A percentile compares a stretch with the other conserved stretches of the same genome.
Evolutionary conservation across 2,797 vertebrate genomes (phyloP).

Genomic region (Megaceryle alcyon): DNA sequence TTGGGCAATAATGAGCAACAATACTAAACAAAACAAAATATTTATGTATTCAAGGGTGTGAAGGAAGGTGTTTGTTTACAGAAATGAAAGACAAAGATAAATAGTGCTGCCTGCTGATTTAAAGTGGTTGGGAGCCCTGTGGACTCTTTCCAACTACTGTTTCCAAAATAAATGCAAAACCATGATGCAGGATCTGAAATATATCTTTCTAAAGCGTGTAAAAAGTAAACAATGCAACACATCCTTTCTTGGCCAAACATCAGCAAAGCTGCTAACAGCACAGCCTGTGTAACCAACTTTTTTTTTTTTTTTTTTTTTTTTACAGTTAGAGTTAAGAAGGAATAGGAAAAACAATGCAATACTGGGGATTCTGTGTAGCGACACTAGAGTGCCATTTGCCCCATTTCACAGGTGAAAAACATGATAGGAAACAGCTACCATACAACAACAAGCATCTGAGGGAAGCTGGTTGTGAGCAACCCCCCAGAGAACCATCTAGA

Average conservation of each 20-base stretch:
- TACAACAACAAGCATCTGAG: fast-evolving
- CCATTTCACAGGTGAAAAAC: neutral
- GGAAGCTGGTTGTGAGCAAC: neutral
- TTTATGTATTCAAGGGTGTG: conserved; percentile 7
- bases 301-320: neutral
- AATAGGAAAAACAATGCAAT: neutral
- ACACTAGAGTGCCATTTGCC: neutral
- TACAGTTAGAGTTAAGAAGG: neutral
- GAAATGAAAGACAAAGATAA: conserved; percentile 55
- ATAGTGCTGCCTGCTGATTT: conserved; percentile 47
- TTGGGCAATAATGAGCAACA: neutral
- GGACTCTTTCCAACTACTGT: conserved; percentile 7
- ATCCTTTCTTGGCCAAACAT: neutral
- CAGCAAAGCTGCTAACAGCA: neutral
- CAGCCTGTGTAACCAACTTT: neutral
- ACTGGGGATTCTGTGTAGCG: neutral
- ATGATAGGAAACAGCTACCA: fast-evolving
- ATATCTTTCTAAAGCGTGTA: neutral
- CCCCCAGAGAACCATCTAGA: neutral
- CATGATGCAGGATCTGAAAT: neutral
- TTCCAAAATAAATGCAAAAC: conserved; percentile 45
- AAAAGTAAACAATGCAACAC: neutral
- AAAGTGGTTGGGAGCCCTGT: neutral
- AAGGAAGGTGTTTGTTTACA: conserved; percentile 42
- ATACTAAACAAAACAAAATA: neutral